Evolutionary conservation across 2,797 vertebrate genomes (phyloP).

Genomic region (Phylloscopus collybita): DNA sequence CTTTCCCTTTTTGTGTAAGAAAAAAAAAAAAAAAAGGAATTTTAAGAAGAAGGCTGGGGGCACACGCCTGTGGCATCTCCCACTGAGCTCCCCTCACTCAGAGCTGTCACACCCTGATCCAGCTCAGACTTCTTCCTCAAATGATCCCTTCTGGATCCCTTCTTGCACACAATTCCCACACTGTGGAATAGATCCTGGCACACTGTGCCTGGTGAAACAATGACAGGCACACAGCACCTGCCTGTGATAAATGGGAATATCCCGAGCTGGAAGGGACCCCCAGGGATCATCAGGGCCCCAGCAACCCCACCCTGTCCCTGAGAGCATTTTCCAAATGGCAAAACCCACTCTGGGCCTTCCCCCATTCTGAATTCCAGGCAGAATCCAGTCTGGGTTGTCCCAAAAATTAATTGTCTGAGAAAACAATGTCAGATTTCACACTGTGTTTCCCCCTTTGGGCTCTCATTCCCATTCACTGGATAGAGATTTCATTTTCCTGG

Average conservation of each 20-base stretch:
- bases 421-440: neutral
- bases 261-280: neutral
- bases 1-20: neutral
- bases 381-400: neutral
- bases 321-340: neutral
- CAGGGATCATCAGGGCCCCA: neutral
- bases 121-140: neutral
- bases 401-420: neutral
- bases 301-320: neutral
- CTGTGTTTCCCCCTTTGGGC: neutral
- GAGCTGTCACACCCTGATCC: conserved; percentile 17
- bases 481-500: neutral
- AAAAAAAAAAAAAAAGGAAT: neutral
- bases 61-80: neutral
- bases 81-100: neutral
- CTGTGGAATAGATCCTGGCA: neutral
- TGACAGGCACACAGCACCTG: neutral
- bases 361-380: neutral
- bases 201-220: neutral
- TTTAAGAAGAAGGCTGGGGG: neutral
- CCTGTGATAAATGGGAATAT: neutral
- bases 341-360: neutral
- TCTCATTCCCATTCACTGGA: neutral
- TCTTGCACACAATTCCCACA: neutral
- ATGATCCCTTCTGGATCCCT: conserved; percentile 11